Evolutionary conservation across 2,797 vertebrate species (phyloP).

Genomic region (Cyprinodon diabolis): DNA sequence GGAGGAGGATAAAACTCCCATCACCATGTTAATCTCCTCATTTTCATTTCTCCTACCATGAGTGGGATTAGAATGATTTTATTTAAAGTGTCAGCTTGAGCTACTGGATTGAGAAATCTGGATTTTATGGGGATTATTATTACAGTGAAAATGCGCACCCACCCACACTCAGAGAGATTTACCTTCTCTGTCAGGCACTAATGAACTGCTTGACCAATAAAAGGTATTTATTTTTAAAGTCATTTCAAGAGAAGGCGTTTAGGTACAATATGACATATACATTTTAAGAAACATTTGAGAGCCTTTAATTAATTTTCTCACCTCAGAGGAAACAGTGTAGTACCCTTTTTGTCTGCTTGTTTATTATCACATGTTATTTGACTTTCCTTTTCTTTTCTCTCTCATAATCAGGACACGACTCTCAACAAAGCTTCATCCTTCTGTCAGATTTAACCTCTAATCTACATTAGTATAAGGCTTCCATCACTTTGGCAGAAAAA

Average conservation of each 20-base stretch:
- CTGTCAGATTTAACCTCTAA: constrained; percentile 78
- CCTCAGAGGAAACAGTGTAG: neutral
- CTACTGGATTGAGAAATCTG: constrained; percentile 95
- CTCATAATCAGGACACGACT: constrained; percentile 4
- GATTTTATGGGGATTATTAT: constrained; percentile 98
- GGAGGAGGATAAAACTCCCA: constrained; percentile 17
- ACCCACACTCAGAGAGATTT: constrained; percentile 29
- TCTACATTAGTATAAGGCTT: constrained; percentile 82
- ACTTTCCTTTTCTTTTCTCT: neutral
- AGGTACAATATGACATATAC: constrained; percentile 35
- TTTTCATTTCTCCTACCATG: constrained; percentile 98
- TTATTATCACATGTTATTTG: neutral
- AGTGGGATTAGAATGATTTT: constrained; percentile 99
- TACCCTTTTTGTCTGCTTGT: neutral
- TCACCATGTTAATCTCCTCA: constrained; percentile 94
- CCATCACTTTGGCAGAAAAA: constrained; percentile 50
- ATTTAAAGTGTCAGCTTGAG: constrained; percentile 99
- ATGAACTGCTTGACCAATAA: constrained; percentile 76
- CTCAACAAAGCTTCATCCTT: constrained; percentile 65
- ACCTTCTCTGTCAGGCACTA: constrained; percentile 67
- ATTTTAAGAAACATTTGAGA: neutral
- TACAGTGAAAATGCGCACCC: constrained; percentile 54
- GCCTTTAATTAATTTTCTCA: neutral
- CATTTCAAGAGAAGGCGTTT: constrained; percentile 28
- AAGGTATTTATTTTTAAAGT: constrained; percentile 64